A percentile compares a stretch with the other conserved stretches of the same genome.
These are phyloP conservation scores for Chamaea fasciata DNA, from an alignment of 2,113 vertebrate genomes.

Conservation along the genomic window DNA sequence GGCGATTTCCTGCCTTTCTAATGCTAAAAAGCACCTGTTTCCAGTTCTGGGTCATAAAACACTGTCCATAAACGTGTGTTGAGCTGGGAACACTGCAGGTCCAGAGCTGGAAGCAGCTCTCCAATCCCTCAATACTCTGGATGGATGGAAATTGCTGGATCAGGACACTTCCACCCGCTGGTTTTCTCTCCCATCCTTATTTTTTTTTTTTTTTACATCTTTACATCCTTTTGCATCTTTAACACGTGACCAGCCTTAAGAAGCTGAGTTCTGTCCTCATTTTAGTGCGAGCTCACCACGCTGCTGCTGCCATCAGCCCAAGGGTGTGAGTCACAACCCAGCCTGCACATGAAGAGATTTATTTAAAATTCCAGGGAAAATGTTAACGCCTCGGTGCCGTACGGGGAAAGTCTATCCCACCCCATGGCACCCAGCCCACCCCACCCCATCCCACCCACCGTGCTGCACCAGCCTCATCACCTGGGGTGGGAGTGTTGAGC, in stretches of 20 bases:
- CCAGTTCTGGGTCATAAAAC: neutral
- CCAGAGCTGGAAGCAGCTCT: neutral
- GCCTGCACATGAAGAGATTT: neutral
- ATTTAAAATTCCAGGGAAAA: neutral
- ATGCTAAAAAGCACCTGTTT: neutral
- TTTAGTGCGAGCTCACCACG: neutral
- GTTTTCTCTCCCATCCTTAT: neutral
- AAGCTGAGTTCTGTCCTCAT: neutral
- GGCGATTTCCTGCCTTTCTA: neutral
- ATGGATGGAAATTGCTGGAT: neutral
- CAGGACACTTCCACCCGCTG: neutral
- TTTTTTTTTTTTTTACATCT: neutral
- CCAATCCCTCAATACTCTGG: rapidly evolving
- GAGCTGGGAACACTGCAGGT: neutral
- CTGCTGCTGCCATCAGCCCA: conserved; percentile 25
- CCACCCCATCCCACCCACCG: neutral
- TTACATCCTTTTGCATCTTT: neutral
- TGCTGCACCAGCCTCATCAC: neutral
- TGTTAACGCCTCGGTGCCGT: neutral
- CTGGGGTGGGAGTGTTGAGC: neutral
- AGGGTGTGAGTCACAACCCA: conserved; percentile 29
- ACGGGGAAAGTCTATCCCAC: neutral
- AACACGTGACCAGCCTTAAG: neutral
- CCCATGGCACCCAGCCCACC: neutral
- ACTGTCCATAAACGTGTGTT: rapidly evolving